Percentiles rank a stretch among this genome's conserved stretches.
These are phyloP conservation scores for Diplosoma virens DNA, from an alignment of 23 tunicate genomes.

Conservation along the genomic window DNA sequence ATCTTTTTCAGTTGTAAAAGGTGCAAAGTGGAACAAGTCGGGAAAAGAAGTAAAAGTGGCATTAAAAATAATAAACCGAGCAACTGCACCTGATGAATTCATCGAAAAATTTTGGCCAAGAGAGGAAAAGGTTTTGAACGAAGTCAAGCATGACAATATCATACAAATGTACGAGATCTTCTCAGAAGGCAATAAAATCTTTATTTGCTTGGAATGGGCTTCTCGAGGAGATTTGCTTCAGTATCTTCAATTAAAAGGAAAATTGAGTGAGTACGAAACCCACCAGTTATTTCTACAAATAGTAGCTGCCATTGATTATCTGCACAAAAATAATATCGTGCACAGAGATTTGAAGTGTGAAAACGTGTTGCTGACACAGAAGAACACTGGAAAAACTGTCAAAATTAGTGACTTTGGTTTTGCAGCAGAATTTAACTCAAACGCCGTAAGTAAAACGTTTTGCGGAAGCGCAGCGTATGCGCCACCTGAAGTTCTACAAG, in stretches of 20 bases:
- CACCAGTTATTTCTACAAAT: conserved; percentile 41
- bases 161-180: conserved; percentile 57
- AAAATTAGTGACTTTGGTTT: conserved; percentile 82
- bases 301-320: conserved; percentile 46
- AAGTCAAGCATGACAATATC: conserved; percentile 47
- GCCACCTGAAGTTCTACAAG: conserved; percentile 65
- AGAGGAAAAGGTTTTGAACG: conserved; percentile 37
- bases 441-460: conserved; percentile 36
- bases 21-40: conserved; percentile 59
- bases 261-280: conserved; percentile 38
- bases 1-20: conserved; percentile 62
- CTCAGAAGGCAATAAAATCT: conserved; percentile 51
- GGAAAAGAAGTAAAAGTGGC: conserved; percentile 41
- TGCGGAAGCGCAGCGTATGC: conserved; percentile 90
- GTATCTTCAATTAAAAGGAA: conserved; percentile 52
- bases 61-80: conserved; percentile 56
- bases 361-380: conserved; percentile 37
- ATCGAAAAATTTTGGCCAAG: conserved; percentile 72
- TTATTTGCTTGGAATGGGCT: conserved; percentile 55
- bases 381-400: conserved; percentile 23
- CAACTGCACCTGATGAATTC: conserved; percentile 62
- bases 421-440: conserved; percentile 22
- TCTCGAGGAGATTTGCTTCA: conserved; percentile 61
- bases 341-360: conserved; percentile 81
- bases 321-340: conserved; percentile 31